Evolutionary conservation across 2,888 invertebrate species (phyloP), one percentile per base, ranked within the genome.

Genomic region (Oconnorella tubifera): DNA sequence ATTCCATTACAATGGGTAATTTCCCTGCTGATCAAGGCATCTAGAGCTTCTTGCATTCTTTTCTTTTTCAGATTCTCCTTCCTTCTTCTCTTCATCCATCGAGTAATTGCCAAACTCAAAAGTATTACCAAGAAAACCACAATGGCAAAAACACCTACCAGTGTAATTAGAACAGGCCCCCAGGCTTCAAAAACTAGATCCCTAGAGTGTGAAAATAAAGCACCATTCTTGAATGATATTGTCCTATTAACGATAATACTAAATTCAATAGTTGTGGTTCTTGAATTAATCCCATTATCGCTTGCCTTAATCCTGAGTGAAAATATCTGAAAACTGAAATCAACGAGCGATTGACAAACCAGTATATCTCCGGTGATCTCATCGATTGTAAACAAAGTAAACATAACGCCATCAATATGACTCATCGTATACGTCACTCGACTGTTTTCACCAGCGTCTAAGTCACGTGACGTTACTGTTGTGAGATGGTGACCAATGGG

Each of bases 241-340:
- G 66, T 59, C 25, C 59, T 65, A 56, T 69, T 70, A 48, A 71
- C 65, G 31, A 66, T 51, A 14, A 71, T 63, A 10, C 48, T 59
- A 32, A 66, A 40, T 33, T 56, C 33, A 32, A 56, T 28, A 6
- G 25, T 27, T n/a, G 40, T 32, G 27, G 33, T 32, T 6, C 56
- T 33, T 10, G 63, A 59, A 4, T 55, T 48, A n/a, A 51, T 40
- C 23, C 66, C 66, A 23, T 55, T 53, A 23, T 66, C 66, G 3
- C 55, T 33, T 10, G 59, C 66, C 14, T 59, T 50, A 27, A 64
- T 59, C 25, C 25, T 40, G 2, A 66, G 31, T 48, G 59, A n/a
- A 49, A 66, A 40, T 10, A 63, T 31, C 55, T 62, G 55, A 27
- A 53, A 49, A 28, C 62, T 40, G 49, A 33, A 49, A 23, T 56